Evolutionary conservation across 1,140 invertebrate genomes (phyloP).

Genomic region (Achroia grisella): DNA sequence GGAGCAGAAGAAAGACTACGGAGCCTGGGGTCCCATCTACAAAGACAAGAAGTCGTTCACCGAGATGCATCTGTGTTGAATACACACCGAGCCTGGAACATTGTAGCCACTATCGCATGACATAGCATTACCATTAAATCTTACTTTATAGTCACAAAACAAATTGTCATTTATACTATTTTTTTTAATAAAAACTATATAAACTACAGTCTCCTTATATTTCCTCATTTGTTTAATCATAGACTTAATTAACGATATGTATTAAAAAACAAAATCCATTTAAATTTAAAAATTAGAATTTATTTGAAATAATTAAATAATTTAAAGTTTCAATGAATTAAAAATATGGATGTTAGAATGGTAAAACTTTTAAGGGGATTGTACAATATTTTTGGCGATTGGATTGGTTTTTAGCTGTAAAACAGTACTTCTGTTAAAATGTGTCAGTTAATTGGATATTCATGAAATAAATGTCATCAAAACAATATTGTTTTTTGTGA

Average conservation of each 20-base stretch:
- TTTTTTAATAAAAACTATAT: background rate
- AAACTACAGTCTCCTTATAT: too few species aligned
- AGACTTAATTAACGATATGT: too few species aligned
- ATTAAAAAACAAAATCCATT: too few species aligned
- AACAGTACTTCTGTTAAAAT: background rate
- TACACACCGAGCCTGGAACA: slow-evolving; percentile 27
- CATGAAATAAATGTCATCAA: background rate
- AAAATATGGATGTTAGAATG: too few species aligned
- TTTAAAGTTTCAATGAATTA: too few species aligned
- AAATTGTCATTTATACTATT: background rate
- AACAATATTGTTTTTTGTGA: background rate
- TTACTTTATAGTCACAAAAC: slow-evolving; percentile 27
- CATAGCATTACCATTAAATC: slow-evolving; percentile 3
- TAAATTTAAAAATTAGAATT: too few species aligned
- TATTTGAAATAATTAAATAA: too few species aligned
- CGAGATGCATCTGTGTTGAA: slow-evolving; percentile 80
- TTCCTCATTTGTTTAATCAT: background rate
- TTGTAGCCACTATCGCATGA: slow-evolving; percentile 16
- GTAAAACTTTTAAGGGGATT: too few species aligned
- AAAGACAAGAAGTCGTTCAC: slow-evolving; percentile 82
- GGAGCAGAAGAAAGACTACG: slow-evolving; percentile 73
- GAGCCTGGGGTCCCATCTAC: slow-evolving; percentile 80
- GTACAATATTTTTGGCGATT: too few species aligned
- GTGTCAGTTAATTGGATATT: background rate
- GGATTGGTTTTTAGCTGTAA: background rate